These are phyloP conservation scores for Glaucidium brasilianum DNA, from an alignment of 2,113 vertebrate species.

Conservation along the genomic window DNA sequence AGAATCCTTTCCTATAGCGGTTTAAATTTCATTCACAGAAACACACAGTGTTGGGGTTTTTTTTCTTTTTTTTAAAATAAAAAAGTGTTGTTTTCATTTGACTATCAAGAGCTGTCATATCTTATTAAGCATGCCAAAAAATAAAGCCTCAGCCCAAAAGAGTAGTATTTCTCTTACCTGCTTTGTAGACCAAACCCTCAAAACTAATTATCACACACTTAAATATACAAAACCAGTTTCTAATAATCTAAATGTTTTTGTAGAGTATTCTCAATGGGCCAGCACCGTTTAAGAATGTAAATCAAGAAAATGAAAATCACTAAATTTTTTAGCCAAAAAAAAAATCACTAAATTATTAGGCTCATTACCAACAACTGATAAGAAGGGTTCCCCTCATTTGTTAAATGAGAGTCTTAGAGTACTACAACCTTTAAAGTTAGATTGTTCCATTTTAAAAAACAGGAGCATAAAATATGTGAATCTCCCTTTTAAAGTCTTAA, in stretches of 20 bases:
- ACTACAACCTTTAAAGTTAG: not conserved
- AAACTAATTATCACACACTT: not conserved
- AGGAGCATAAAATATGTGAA: not conserved
- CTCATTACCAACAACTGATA: not conserved
- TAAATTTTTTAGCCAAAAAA: not conserved
- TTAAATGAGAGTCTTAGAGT: not conserved
- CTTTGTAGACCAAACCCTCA: not conserved
- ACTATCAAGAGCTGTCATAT: not conserved
- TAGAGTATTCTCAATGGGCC: not conserved
- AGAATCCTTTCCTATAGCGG: conserved; percentile 23
- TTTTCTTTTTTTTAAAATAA: not conserved
- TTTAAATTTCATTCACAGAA: conserved; percentile 28
- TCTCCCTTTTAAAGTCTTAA: not conserved
- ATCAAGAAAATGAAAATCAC: not conserved
- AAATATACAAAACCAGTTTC: not conserved
- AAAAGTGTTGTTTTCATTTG: not conserved
- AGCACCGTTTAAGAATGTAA: not conserved
- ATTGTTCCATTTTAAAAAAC: not conserved
- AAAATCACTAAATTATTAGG: not conserved
- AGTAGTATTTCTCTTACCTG: not conserved
- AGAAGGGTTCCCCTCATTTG: not conserved
- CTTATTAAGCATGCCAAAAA: not conserved
- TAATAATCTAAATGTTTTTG: not conserved
- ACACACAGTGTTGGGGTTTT: not conserved
- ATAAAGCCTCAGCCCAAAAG: not conserved